Percentiles rank a stretch among this genome's conserved stretches.
Evolutionary conservation across 2,888 invertebrate genomes (phyloP).

Genomic region (Yponomeuta cagnagella): DNA sequence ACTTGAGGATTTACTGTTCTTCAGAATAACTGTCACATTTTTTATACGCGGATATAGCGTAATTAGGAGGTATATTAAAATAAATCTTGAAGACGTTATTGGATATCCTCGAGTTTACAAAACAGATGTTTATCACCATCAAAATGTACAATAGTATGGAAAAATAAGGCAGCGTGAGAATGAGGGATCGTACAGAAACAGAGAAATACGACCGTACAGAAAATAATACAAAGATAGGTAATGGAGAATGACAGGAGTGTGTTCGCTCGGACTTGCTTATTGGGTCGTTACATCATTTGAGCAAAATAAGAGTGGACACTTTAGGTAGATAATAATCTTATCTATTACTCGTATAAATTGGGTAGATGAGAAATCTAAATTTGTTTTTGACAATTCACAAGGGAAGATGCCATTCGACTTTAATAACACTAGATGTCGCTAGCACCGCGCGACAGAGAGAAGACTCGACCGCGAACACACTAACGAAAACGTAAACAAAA

Average conservation of each 20-base stretch:
- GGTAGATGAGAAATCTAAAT: not conserved
- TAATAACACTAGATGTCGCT: constrained; percentile 18
- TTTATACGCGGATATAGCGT: too few species aligned
- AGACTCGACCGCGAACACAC: constrained; percentile 21
- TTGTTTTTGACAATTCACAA: not conserved
- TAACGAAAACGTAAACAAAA: constrained; percentile 16
- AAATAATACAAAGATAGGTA: not conserved
- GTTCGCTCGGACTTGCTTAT: constrained; percentile 1
- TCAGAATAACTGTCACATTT: too few species aligned
- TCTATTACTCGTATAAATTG: not conserved
- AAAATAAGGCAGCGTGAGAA: not conserved
- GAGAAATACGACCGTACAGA: not conserved
- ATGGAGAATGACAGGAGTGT: not conserved
- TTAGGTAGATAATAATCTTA: too few species aligned
- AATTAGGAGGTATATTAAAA: too few species aligned
- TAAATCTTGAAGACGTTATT: too few species aligned
- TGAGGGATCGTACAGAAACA: not conserved
- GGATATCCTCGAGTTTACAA: not conserved
- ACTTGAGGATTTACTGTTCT: not conserved
- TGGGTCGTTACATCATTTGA: constrained; percentile 1
- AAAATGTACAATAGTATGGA: not conserved
- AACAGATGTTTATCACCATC: not conserved
- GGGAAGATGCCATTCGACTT: constrained; percentile 22
- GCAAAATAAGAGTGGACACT: too few species aligned
- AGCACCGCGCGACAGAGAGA: not conserved